A percentile compares a stretch with the other conserved stretches of the same genome.
Evolutionary conservation across 2,113 vertebrate species (phyloP).

Genomic region (Copsychus sechellarum): DNA sequence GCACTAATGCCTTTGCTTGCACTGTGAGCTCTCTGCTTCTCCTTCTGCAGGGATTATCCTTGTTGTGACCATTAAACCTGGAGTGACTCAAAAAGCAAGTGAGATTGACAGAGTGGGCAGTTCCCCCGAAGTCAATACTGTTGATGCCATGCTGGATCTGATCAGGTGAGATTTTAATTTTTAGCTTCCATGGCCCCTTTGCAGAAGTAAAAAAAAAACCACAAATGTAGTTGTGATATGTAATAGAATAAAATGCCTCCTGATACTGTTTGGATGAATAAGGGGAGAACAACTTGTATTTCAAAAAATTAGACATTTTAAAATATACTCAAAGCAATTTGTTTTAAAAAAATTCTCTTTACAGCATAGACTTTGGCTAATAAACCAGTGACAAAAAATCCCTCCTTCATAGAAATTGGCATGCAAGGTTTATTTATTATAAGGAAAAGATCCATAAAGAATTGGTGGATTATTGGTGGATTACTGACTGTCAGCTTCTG

Average conservation of each 20-base stretch:
- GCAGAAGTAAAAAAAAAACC: not conserved
- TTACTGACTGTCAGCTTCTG: not conserved
- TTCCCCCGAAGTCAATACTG: conserved; percentile 89
- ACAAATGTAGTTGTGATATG: not conserved
- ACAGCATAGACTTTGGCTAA: not conserved
- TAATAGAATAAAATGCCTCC: not conserved
- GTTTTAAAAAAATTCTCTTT: not conserved
- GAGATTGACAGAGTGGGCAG: conserved; percentile 87
- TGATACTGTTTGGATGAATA: not conserved
- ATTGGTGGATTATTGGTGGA: not conserved
- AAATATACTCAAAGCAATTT: not conserved
- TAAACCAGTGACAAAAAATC: not conserved
- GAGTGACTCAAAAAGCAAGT: conserved; percentile 83
- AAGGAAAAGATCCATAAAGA: not conserved
- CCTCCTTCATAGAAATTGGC: not conserved
- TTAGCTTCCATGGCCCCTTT: not conserved
- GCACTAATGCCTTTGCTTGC: not conserved
- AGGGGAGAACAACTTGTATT: not conserved
- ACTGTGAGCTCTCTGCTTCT: not conserved
- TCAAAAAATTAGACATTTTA: not conserved
- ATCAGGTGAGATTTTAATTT: conserved; percentile 79
- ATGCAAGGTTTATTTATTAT: not conserved
- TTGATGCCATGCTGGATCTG: conserved; percentile 94
- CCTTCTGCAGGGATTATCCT: conserved; percentile 84
- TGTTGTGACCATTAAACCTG: conserved; percentile 93